A percentile compares a stretch with the other conserved stretches of the same genome.
These are phyloP conservation scores for Eulemur macaco DNA, from an alignment of 2,113 vertebrate genomes.

Conservation along the genomic window DNA sequence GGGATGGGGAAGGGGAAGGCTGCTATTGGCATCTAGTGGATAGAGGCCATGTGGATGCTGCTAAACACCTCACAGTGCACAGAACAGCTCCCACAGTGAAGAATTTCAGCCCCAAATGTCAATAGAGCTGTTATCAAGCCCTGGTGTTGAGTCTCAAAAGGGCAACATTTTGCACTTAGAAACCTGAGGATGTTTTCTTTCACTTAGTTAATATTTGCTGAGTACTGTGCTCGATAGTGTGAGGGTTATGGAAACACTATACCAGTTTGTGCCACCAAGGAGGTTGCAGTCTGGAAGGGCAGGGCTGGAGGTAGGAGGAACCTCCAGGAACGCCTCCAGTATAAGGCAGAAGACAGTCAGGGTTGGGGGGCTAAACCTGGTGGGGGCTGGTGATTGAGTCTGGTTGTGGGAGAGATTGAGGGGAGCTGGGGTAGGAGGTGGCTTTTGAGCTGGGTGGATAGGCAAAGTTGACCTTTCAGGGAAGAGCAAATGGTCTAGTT, in stretches of 20 bases:
- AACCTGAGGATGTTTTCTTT: not conserved
- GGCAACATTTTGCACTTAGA: not conserved
- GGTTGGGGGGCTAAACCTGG: fast-evolving
- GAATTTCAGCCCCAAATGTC: not conserved
- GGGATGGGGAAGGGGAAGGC: not conserved
- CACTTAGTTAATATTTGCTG: slow-evolving; percentile 18
- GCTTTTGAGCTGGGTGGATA: not conserved
- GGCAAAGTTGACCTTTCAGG: not conserved
- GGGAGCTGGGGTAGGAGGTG: not conserved
- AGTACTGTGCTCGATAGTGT: not conserved
- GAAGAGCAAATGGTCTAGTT: not conserved
- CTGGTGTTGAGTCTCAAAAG: not conserved
- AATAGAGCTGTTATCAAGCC: not conserved
- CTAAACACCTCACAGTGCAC: not conserved
- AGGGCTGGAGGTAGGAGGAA: not conserved
- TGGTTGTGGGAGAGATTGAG: not conserved
- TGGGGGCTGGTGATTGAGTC: too few species aligned
- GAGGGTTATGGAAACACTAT: not conserved
- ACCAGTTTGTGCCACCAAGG: not conserved
- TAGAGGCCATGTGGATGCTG: not conserved
- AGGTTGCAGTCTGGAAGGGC: not conserved
- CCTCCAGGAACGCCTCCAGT: not conserved
- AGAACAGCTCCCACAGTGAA: not conserved
- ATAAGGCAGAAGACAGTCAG: not conserved
- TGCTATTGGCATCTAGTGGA: not conserved